Base-by-base conservation (phyloP, 2,888 invertebrate genomes). In the Hipparchia sbordonii region DNA sequence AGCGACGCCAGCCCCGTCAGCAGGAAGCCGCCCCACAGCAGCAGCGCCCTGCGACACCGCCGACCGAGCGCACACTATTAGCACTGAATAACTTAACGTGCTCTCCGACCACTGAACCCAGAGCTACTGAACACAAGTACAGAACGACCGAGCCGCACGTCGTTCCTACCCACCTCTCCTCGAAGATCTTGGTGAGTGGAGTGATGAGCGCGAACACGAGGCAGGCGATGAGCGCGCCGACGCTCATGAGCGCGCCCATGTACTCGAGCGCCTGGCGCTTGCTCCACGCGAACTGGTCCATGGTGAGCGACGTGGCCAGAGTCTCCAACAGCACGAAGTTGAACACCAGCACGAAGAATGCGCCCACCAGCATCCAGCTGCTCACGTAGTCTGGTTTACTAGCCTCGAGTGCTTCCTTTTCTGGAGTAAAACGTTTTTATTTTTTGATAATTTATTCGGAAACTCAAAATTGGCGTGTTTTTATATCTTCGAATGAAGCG, bases 201-300 rank as follows among this genome's bases (percentile, higher is more conserved):
- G 95, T 94, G 76, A 97, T 97, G 70, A 95, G 90, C 12, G 95
- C 94, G 83, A 98, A 98, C 10, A 97, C 96, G 59, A 95, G 83
- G 77, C 97, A 96, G 0, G 97, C 97, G 62, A 97, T 89, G n/a
- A 97, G 88, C 0, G 96, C 97, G 57, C 97, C 97, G 51, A 95
- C 95, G 67, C 96, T 96, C 96, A 98, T 97, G 74, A 97, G 91
- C 71, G 97, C 94, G 66, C 98, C 98, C 96, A 98, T 97, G 86
- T 97, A 96, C 87, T 95, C 95, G 56, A 98, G 90, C 10, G 98
- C 96, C 84, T 97, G 95, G 67, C 93, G 89, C 90, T 97, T 96
- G 74, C 95, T 95, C 97, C 97, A 98, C 51, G 96, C 98, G 89
- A 98, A 97, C 91, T 97, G 97, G 86, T 98, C 97, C 97, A 97